phyloP scores from a whole-genome alignment of 1,140 invertebrate genomes.

The Caenorhabditis remanei region DNA sequence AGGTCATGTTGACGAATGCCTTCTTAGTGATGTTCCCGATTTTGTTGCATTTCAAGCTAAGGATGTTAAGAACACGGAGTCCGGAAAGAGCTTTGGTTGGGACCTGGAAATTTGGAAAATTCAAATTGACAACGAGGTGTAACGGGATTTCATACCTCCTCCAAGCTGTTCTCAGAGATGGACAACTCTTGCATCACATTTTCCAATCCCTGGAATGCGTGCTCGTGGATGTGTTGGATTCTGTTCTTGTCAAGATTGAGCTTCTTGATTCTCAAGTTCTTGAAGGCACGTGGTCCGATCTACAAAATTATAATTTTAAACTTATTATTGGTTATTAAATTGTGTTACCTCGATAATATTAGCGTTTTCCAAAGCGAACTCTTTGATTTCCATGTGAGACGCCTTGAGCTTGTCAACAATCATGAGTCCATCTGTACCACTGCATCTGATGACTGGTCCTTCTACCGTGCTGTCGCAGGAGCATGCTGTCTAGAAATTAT shows the following conservation, averaged over 20 bases:
- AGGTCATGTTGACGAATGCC: constrained; percentile 71
- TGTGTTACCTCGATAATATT: constrained; percentile 75
- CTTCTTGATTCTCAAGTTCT: constrained; percentile 76
- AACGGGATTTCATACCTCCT: constrained; percentile 61
- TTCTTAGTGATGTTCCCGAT: constrained; percentile 74
- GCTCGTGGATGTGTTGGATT: constrained; percentile 72
- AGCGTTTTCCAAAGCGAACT: constrained; percentile 75
- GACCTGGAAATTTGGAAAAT: neutral
- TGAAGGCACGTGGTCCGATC: constrained; percentile 75
- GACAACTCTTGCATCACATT: constrained; percentile 74
- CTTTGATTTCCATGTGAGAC: constrained; percentile 71
- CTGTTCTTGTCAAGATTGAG: constrained; percentile 77
- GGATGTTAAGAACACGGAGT: constrained; percentile 71
- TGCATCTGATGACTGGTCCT: constrained; percentile 76
- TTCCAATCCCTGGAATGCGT: constrained; percentile 76
- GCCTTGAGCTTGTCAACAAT: constrained; percentile 76
- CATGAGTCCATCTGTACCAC: constrained; percentile 72
- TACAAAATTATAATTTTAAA: constrained; percentile 50
- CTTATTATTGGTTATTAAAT: constrained; percentile 1
- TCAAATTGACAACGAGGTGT: too few species aligned
- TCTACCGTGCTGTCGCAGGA: constrained; percentile 76
- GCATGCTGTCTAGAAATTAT: constrained; percentile 64
- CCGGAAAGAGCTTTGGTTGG: constrained; percentile 68
- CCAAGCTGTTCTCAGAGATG: constrained; percentile 71
- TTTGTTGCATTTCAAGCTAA: constrained; percentile 69